A percentile compares a stretch with the other conserved stretches of the same genome.
Evolutionary conservation across 2,113 vertebrate genomes (phyloP).

Genomic region (Hypocryptadius cinnamomeus): DNA sequence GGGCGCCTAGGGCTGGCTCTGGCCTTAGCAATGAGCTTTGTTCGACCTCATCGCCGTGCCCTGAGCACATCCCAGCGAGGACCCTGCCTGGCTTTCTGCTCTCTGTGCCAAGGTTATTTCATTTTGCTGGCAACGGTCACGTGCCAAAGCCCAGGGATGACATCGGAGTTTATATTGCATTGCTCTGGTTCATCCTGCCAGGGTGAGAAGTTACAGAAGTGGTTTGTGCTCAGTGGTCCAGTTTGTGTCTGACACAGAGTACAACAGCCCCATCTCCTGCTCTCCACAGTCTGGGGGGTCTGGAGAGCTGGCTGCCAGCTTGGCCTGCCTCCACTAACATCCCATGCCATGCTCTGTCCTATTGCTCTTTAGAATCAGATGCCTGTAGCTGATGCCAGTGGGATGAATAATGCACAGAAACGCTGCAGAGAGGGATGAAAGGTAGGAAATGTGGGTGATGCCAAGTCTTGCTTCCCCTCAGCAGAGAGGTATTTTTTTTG

Average conservation of each 20-base stretch:
- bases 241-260: not conserved
- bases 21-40: not conserved
- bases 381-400: not conserved
- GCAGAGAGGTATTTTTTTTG: not conserved
- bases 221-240: not conserved
- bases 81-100: not conserved
- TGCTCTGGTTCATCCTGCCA: not conserved
- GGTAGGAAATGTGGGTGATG: not conserved
- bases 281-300: not conserved
- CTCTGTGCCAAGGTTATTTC: not conserved
- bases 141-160: not conserved
- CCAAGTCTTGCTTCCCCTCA: not conserved
- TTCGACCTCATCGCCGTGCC: accelerated
- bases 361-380: not conserved
- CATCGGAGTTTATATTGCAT: accelerated
- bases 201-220: not conserved
- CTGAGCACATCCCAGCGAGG: not conserved
- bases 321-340: not conserved
- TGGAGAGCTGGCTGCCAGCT: not conserved
- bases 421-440: not conserved
- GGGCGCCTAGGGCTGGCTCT: not conserved
- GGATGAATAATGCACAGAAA: not conserved
- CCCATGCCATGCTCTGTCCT: not conserved
- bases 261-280: not conserved
- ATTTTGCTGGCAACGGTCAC: not conserved